Evolutionary conservation across 2,888 invertebrate species (phyloP).

Genomic region (Cephus rjabovi): DNA sequence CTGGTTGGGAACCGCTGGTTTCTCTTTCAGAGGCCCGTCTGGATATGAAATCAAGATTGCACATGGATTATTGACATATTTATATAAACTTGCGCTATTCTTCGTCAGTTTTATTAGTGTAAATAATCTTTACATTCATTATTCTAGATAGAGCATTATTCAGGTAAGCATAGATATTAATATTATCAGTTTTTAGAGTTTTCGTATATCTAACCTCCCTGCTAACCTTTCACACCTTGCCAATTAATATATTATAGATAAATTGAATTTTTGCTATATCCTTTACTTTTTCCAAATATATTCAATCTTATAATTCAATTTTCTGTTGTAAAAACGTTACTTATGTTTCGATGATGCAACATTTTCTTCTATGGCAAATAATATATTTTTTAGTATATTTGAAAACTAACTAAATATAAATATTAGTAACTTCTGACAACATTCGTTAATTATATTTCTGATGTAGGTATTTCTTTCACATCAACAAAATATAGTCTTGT

Average conservation of each 20-base stretch:
- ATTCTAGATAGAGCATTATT: slow-evolving; percentile 19
- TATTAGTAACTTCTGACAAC: not conserved
- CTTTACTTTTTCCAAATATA: not conserved
- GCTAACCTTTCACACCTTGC: slow-evolving; percentile 26
- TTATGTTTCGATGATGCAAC: not conserved
- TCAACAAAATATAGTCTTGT: not conserved
- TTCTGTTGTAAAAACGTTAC: not conserved
- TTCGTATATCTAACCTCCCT: slow-evolving; percentile 23
- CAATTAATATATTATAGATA: slow-evolving; percentile 4
- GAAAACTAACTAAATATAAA: not conserved
- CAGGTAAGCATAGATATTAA: slow-evolving; percentile 20
- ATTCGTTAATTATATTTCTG: not conserved
- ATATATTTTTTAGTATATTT: not conserved
- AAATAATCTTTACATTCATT: slow-evolving; percentile 25
- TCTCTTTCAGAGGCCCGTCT: slow-evolving; percentile 38
- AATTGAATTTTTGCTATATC: not conserved
- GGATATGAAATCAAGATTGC: slow-evolving; percentile 40
- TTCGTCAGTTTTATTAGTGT: slow-evolving; percentile 17
- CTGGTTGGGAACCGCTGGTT: slow-evolving; percentile 35
- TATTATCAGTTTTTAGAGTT: slow-evolving; percentile 20
- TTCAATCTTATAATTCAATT: not conserved
- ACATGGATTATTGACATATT: slow-evolving; percentile 47
- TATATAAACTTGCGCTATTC: slow-evolving; percentile 10
- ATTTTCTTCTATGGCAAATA: not conserved
- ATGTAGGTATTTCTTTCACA: not conserved